Evolutionary conservation across 2,888 invertebrate genomes (phyloP).

Genomic region (Leucophenga montana): DNA sequence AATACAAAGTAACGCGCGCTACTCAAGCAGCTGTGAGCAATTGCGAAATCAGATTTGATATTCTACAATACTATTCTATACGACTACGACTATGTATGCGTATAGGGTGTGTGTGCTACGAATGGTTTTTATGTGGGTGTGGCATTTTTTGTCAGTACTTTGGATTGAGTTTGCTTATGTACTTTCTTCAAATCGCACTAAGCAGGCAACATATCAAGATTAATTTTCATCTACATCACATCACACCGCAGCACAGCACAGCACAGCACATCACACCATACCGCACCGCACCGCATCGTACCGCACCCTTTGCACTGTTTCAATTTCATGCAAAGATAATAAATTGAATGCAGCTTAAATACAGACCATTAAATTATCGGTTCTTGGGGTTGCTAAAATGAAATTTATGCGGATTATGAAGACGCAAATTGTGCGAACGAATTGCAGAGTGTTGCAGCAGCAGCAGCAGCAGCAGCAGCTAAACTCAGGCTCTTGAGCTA

Average conservation of each 20-base stretch:
- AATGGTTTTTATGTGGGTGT: background rate
- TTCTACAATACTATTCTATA: no score
- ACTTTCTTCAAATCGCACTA: constrained; percentile 41
- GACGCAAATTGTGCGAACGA: background rate
- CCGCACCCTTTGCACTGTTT: background rate
- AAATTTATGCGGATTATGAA: constrained; percentile 17
- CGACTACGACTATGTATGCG: no score
- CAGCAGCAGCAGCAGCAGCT: no score
- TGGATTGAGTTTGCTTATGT: background rate
- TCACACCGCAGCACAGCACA: no score
- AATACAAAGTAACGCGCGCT: constrained; percentile 4
- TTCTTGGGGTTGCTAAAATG: constrained; percentile 14
- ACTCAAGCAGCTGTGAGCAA: constrained; percentile 36
- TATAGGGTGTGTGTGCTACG: no score
- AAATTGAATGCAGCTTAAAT: constrained; percentile 67
- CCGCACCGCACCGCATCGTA: no score
- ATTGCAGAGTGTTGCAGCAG: background rate
- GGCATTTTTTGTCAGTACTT: background rate
- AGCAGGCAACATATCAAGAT: constrained; percentile 65
- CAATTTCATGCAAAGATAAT: constrained; percentile 49
- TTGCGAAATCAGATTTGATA: constrained; percentile 11
- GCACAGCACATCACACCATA: background rate
- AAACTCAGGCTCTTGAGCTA: background rate
- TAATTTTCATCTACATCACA: constrained; percentile 43
- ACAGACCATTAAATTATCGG: constrained; percentile 65